Conservation (phyloP, 1,140 invertebrate species). For the Coptotermes formosanus region DNA sequence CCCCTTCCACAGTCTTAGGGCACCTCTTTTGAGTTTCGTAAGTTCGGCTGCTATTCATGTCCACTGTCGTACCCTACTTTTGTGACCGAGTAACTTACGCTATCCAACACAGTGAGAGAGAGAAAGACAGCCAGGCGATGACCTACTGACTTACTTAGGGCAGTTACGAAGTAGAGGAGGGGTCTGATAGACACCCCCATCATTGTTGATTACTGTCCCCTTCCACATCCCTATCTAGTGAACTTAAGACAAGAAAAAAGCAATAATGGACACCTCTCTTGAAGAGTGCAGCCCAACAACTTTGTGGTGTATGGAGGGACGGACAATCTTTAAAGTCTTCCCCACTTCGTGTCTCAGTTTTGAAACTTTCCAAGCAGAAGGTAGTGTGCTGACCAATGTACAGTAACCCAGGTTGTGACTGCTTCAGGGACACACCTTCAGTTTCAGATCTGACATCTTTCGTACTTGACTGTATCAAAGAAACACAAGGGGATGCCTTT, state of each 20-base stretch:
- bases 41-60: neutral
- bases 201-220: neutral
- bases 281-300: neutral
- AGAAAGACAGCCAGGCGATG: neutral
- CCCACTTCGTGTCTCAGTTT: neutral
- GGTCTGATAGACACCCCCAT: slow-evolving; percentile 17
- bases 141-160: slow-evolving; percentile 23
- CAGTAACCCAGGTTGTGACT: neutral
- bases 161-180: neutral
- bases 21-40: neutral
- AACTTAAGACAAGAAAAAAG: neutral
- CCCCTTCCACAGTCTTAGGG: neutral
- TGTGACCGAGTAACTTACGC: neutral
- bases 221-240: neutral
- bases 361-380: slow-evolving; percentile 8
- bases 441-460: neutral
- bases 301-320: slow-evolving; percentile 1
- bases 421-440: neutral
- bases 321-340: neutral
- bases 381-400: neutral
- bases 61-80: neutral
- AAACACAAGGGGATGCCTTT: neutral
- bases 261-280: neutral
- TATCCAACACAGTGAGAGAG: neutral
- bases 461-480: neutral